Percentiles rank a stretch among this genome's conserved stretches.
These are phyloP conservation scores for Alsophila aescularia DNA, from an alignment of 2,888 invertebrate species.

Conservation along the genomic window DNA sequence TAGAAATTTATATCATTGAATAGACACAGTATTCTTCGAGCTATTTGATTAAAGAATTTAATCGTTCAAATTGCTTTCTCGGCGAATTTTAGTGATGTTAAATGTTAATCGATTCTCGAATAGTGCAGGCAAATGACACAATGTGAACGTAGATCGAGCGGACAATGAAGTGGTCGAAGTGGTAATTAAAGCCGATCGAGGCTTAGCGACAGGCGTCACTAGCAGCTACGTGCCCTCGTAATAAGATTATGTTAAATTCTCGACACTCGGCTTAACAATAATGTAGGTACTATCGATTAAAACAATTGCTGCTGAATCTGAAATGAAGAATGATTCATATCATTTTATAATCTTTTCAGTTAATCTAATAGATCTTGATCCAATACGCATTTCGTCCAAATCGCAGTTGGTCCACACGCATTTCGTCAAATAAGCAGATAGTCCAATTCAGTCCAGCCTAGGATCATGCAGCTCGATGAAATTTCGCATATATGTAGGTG, in stretches of 20 bases:
- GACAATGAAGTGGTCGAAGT: constrained; percentile 25
- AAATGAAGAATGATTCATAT: constrained; percentile 13
- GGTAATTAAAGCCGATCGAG: constrained; percentile 23
- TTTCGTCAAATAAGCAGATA: too few relatives aligned
- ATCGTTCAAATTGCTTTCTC: too few relatives aligned
- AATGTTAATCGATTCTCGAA: not conserved
- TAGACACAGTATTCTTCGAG: too few relatives aligned
- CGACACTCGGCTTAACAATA: constrained; percentile 39
- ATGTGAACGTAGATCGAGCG: constrained; percentile 3
- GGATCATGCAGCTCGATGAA: not conserved
- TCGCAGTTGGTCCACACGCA: too few relatives aligned
- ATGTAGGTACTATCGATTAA: constrained; percentile 42
- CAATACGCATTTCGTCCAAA: too few relatives aligned
- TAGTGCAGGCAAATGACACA: not conserved
- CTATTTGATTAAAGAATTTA: too few relatives aligned
- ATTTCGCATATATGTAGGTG: too few relatives aligned
- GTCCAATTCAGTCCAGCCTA: too few relatives aligned
- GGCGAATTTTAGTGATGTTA: not conserved
- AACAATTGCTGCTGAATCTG: constrained; percentile 21
- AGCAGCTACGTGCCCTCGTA: constrained; percentile 42
- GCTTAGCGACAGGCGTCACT: constrained; percentile 31
- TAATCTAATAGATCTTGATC: not conserved
- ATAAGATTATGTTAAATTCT: constrained; percentile 53
- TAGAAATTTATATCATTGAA: too few relatives aligned
- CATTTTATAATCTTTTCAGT: not conserved